These are phyloP conservation scores for Cistogaster globosa DNA, from an alignment of 2,888 invertebrate genomes.

Conservation along the genomic window DNA sequence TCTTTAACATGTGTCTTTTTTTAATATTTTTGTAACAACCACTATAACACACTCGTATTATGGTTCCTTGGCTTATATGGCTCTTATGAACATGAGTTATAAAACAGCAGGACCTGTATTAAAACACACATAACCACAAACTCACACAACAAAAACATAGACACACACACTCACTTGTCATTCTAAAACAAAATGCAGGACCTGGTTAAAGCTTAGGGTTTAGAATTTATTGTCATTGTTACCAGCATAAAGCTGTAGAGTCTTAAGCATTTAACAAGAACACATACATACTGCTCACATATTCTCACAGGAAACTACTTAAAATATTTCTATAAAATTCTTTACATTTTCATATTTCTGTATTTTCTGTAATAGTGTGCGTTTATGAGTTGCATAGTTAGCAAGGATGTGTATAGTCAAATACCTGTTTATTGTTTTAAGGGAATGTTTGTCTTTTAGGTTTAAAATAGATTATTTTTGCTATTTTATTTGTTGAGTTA, in stretches of 20 bases:
- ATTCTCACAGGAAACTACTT: conserved; percentile 67
- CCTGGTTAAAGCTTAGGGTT: conserved; percentile 41
- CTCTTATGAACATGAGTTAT: conserved; percentile 59
- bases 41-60: conserved; percentile 49
- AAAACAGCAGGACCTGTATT: conserved; percentile 66
- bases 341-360: conserved; percentile 34
- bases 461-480: conserved; percentile 46
- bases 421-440: conserved; percentile 59
- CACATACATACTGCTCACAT: background rate
- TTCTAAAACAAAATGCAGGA: conserved; percentile 32
- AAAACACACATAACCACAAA: background rate
- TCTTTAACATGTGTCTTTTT: conserved; percentile 34
- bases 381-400: background rate
- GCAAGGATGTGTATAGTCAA: conserved; percentile 32
- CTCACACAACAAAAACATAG: background rate
- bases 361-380: background rate
- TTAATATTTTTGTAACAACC: conserved; percentile 19
- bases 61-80: conserved; percentile 54
- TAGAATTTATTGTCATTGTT: conserved; percentile 67
- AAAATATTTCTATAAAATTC: conserved; percentile 66
- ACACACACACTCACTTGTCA: background rate
- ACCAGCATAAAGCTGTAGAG: conserved; percentile 37
- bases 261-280: conserved; percentile 25
- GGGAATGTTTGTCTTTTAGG: conserved; percentile 32
- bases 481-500: conserved; percentile 58